Conservation (phyloP, 2,888 invertebrate genomes). For the Xestia sexstrigata region DNA sequence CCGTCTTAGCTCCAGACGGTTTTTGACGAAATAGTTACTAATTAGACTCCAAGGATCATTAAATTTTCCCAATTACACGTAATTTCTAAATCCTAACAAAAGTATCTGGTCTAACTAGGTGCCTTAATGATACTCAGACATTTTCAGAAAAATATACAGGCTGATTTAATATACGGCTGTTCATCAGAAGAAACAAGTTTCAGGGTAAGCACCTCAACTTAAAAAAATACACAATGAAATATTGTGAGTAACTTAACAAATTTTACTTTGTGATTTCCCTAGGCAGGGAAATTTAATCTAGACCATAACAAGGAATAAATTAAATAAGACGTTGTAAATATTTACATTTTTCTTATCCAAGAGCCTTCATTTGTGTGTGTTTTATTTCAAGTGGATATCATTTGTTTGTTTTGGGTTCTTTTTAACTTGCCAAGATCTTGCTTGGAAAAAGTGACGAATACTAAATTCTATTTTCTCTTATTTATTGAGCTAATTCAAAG, state of each 20-base stretch:
- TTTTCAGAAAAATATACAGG: not conserved
- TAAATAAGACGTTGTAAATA: constrained; percentile 43
- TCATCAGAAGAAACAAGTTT: constrained; percentile 33
- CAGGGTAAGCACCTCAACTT: constrained; percentile 27
- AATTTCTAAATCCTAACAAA: not conserved
- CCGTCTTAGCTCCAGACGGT: not conserved
- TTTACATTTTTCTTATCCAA: constrained; percentile 41
- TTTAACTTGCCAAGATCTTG: not conserved
- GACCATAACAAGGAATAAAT: constrained; percentile 44
- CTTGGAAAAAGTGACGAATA: not conserved
- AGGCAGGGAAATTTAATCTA: constrained; percentile 49
- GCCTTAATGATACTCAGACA: not conserved
- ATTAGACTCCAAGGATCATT: not conserved
- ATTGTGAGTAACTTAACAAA: constrained; percentile 38
- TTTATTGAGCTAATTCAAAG: not conserved
- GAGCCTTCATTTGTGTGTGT: constrained; percentile 5
- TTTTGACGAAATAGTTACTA: not conserved
- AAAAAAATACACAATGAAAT: constrained; percentile 48
- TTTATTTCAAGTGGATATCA: constrained; percentile 16
- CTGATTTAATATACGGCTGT: constrained; percentile 5
- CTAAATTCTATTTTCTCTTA: not conserved
- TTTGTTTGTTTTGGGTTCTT: not conserved
- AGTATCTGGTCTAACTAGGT: not conserved
- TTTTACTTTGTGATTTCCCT: constrained; percentile 57
- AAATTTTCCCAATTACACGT: not conserved